Evolutionary conservation across 2,113 vertebrate genomes (phyloP), one percentile per base, ranked within the genome.

Genomic region (Colius striatus): DNA sequence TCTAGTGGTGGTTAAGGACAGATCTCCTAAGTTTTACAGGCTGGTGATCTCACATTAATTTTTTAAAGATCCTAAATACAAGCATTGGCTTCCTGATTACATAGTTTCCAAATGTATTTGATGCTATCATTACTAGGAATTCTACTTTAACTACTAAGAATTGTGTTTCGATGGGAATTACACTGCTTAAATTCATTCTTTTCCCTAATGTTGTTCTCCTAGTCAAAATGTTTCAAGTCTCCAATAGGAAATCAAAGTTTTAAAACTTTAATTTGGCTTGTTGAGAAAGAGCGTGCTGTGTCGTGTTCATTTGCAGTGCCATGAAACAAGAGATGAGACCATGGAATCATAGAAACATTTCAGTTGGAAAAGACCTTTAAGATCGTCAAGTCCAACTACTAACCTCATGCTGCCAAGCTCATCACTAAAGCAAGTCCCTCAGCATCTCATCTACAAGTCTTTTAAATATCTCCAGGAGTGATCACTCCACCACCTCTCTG

Each of bases 101-200:
- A 21, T 21, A 74, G 55, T 63, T 95, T 92, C 30, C 70, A 88
- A 83, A 58, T 43, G 13, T 26, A 22, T 84, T 77, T 91, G 63
- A 81, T 60, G 50, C 21, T 90, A 30, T 90, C 72, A 53, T 34
- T 71, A 50, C 48, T 71, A 87, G 79, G 47, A 89, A 67, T 45
- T 75, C 57, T 78, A 29, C 73, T 94, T 71, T 48, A 36, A 75
- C 66, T 75, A 30, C 58, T 41, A 67, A 70, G 41, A 90, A 55
- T 55, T 88, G 20, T 83, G n/a, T 88, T 95, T 88, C 55, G 48
- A 16, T 86, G 72, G 68, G 53, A 84, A 72, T 95, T 83, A 83
- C 13, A 38, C 14, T 45, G 21, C 6, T 34, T 45, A 91, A 95
- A 90, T 85, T 79, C 25, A 80, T 82, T 85, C 8, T 79, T 32